phyloP scores from a whole-genome alignment of 2,888 invertebrate genomes.

The Chouioia cunea region DNA sequence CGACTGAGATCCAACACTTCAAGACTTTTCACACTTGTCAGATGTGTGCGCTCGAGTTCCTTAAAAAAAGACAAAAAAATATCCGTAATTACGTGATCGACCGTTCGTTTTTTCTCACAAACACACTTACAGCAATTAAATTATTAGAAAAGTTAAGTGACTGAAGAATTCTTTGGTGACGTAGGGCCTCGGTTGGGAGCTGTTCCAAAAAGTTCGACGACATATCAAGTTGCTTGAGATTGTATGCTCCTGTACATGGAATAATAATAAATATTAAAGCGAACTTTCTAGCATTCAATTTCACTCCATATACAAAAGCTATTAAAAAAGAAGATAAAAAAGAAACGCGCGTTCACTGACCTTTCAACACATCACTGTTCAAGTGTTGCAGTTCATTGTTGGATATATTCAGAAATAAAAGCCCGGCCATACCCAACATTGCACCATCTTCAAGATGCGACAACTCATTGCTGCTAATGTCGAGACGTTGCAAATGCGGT shows the following conservation, averaged over 20 bases:
- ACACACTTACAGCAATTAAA: conserved; percentile 78
- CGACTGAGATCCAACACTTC: conserved; percentile 86
- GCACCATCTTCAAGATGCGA: conserved; percentile 82
- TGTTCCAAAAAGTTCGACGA: conserved; percentile 88
- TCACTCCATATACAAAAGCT: too few species aligned
- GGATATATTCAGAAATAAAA: conserved; percentile 80
- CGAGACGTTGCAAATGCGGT: conserved; percentile 77
- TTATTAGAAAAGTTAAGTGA: conserved; percentile 87
- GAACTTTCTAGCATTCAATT: too few species aligned
- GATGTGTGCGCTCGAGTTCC: conserved; percentile 82
- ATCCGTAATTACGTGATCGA: not conserved
- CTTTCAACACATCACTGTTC: conserved; percentile 87
- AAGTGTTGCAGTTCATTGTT: conserved; percentile 84
- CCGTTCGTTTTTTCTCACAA: not conserved
- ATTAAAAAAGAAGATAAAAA: not conserved
- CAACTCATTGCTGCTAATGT: conserved; percentile 85
- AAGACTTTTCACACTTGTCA: conserved; percentile 77
- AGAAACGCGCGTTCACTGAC: conserved; percentile 55
- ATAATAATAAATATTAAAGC: too few species aligned
- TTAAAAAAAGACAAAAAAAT: conserved; percentile 63
- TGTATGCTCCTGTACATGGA: conserved; percentile 73
- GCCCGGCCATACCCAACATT: conserved; percentile 76
- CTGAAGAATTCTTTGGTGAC: conserved; percentile 77
- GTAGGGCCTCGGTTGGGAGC: conserved; percentile 84
- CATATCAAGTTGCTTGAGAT: conserved; percentile 84